phyloP scores from a whole-genome alignment of 2,797 vertebrate genomes.

The Adelosebastes latens region DNA sequence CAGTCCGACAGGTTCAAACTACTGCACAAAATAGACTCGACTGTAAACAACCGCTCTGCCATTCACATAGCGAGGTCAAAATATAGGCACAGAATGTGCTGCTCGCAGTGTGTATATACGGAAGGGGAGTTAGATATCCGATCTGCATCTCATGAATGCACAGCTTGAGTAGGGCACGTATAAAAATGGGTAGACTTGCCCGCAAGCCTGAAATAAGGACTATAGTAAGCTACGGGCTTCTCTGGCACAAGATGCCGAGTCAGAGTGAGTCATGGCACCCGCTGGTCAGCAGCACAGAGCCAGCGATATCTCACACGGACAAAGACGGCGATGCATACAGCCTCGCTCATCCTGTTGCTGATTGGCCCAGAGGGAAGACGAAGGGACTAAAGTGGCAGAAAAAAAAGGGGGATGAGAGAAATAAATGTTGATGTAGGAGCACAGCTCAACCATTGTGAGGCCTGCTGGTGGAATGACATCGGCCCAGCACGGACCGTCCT shows the following conservation, averaged over 20 bases:
- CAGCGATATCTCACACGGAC: constrained; percentile 45
- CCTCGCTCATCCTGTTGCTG: constrained; percentile 52
- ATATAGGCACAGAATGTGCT: constrained; percentile 69
- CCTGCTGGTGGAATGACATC: constrained; percentile 54
- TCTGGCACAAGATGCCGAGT: constrained; percentile 37
- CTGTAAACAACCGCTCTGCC: constrained; percentile 57
- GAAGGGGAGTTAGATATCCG: constrained; percentile 31
- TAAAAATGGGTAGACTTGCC: neutral
- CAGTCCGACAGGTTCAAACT: neutral
- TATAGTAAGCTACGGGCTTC: neutral
- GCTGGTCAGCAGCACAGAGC: constrained; percentile 21
- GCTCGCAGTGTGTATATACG: constrained; percentile 1
- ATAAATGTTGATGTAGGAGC: constrained; percentile 80
- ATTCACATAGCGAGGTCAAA: constrained; percentile 57
- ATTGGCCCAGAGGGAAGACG: constrained; percentile 45
- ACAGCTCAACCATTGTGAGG: constrained; percentile 77
- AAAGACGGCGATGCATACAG: constrained; percentile 23
- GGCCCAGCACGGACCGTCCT: constrained; percentile 49
- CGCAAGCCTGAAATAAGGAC: constrained; percentile 29
- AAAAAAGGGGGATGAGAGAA: neutral
- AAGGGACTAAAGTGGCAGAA: constrained; percentile 30
- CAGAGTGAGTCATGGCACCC: constrained; percentile 46
- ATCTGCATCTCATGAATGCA: constrained; percentile 43
- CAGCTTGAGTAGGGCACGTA: neutral
- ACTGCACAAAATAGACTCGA: constrained; percentile 56